Evolutionary conservation across 2,888 invertebrate species (phyloP), one percentile per base, ranked within the genome.

Genomic region (Drosophila pseudotakahashii): DNA sequence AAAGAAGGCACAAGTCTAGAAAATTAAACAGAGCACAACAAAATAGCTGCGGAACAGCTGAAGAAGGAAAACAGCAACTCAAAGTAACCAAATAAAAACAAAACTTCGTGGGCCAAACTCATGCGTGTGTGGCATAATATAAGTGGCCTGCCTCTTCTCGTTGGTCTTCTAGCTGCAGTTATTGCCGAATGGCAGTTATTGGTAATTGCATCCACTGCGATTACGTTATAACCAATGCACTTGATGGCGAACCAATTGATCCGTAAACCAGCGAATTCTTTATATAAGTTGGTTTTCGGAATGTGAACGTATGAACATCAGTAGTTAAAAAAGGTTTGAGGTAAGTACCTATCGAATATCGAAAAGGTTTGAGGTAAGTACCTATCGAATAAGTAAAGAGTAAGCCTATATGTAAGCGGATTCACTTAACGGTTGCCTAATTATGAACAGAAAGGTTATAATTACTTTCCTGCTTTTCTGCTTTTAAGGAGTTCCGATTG

Each of bases 11-110:
- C 52, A 81, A 73, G 61, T 64, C 78, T 79, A 88, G 81, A 79
- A 83, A 83, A 89, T 60, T 76, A 85, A 89, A 88, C 89, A 89
- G 89, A 89, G 89, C 89, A 85, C 81, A 89, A 89, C 89, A 75
- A 75, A 81, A 86, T 78, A 77, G 84, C 77, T 74, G 77, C 68
- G 61, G 26, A 69, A 73, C 62, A 60, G 41, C 47, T 44, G 51
- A 66, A 47, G 52, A 64, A 14, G 53, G 37, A 54, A 59, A 59
- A 54, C 9, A 39, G 37, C 39, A 14, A 14, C 16, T 37, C 11
- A 14, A 11, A 45, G 16, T 32, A 44, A 16, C 64, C 39, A 45
- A 51, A 51, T 44, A 51, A 52, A 45, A 5, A 30, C 30, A 44
- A 36, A 53, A 32, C 19, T 44, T 23, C 1, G 42, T 37, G 32